A percentile compares a stretch with the other conserved stretches of the same genome.
Evolutionary conservation across 2,797 vertebrate species (phyloP).

Genomic region (Tenualosa ilisha): DNA sequence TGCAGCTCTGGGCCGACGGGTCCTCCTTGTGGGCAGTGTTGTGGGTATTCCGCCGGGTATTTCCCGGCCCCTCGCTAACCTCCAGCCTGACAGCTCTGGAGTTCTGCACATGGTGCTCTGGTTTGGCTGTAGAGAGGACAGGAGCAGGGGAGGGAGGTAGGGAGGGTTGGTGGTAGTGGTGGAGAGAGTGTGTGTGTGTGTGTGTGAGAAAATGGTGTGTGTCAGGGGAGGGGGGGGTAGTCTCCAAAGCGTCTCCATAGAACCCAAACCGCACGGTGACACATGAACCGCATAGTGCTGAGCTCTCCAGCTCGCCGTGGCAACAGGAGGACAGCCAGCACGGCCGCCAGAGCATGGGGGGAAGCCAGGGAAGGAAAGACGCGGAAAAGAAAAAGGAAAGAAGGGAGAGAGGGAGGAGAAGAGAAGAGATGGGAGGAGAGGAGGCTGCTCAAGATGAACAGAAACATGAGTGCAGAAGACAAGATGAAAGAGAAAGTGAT

Average conservation of each 20-base stretch:
- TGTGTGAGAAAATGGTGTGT: neutral
- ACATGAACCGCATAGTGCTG: constrained; percentile 27
- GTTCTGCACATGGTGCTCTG: constrained; percentile 47
- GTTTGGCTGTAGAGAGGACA: constrained; percentile 47
- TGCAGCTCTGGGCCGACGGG: neutral
- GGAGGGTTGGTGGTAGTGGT: neutral
- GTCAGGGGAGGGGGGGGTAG: constrained; percentile 3
- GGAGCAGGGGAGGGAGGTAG: neutral
- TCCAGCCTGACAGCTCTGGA: constrained; percentile 44
- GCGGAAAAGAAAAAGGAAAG: neutral
- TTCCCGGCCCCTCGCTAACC: constrained; percentile 70
- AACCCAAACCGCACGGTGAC: constrained; percentile 43
- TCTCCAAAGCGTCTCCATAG: constrained; percentile 12
- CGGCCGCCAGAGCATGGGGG: neutral
- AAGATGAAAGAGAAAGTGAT: neutral
- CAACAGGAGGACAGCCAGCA: constrained; percentile 21
- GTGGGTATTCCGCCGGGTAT: constrained; percentile 52
- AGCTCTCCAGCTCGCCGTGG: constrained; percentile 25
- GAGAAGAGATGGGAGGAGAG: neutral
- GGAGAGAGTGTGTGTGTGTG: neutral
- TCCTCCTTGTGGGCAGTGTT: neutral
- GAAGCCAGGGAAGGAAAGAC: neutral
- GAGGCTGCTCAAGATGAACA: neutral
- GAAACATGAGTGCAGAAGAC: neutral
- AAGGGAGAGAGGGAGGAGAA: neutral